phyloP scores from a whole-genome alignment of 2,797 vertebrate species.

The Siniperca undulata region DNA sequence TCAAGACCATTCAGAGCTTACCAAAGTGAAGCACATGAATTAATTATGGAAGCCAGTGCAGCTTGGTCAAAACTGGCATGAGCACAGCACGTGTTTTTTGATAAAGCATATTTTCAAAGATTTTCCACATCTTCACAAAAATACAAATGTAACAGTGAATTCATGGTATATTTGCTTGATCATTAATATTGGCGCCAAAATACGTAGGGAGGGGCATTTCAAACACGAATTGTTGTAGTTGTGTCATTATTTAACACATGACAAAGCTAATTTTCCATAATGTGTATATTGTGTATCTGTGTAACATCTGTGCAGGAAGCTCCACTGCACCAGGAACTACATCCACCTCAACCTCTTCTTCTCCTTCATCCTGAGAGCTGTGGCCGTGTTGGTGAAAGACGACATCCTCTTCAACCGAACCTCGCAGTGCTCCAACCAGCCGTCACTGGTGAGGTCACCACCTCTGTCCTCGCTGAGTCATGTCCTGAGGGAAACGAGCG shows the following conservation, averaged over 20 bases:
- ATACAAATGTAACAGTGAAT: too few species aligned
- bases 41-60: too few species aligned
- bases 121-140: too few species aligned
- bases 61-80: too few species aligned
- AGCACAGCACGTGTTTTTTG: too few species aligned
- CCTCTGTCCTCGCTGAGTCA: background rate
- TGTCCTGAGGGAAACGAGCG: background rate
- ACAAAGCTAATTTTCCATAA: background rate
- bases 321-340: slow-evolving; percentile 95
- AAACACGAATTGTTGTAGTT: background rate
- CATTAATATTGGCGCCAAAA: too few species aligned
- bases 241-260: background rate
- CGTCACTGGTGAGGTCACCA: slow-evolving; percentile 83
- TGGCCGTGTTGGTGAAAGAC: slow-evolving; percentile 93
- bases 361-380: slow-evolving; percentile 93
- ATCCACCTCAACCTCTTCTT: slow-evolving; percentile 96
- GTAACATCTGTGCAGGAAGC: slow-evolving; percentile 83
- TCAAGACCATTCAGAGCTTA: too few species aligned
- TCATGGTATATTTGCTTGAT: too few species aligned
- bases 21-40: too few species aligned
- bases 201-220: background rate
- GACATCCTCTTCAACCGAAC: slow-evolving; percentile 88
- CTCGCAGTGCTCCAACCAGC: slow-evolving; percentile 77
- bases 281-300: background rate
- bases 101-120: too few species aligned